Conservation (phyloP, 2,797 vertebrate species). For the Semotilus atromaculatus region DNA sequence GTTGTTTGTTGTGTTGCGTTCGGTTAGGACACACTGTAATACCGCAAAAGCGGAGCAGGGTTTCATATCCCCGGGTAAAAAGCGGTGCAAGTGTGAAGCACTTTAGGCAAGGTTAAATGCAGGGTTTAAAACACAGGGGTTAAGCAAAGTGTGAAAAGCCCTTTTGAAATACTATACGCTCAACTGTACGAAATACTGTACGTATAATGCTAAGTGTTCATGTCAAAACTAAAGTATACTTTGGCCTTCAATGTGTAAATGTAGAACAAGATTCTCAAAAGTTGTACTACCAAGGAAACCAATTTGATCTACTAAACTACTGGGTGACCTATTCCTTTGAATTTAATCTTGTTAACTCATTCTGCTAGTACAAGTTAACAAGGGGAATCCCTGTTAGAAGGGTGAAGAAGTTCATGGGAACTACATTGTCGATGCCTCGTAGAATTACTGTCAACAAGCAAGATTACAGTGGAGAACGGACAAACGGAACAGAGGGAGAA, state of each 20-base stretch:
- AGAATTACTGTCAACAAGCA: conserved; percentile 43
- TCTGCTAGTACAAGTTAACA: neutral
- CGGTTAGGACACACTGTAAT: neutral
- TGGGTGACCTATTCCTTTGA: neutral
- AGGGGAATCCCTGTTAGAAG: conserved; percentile 19
- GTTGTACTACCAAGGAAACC: neutral
- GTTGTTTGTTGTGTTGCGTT: neutral
- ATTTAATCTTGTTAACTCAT: neutral
- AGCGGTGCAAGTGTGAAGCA: neutral
- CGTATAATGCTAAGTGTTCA: neutral
- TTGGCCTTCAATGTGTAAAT: neutral
- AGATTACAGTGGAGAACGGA: conserved; percentile 35
- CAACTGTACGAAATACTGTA: neutral
- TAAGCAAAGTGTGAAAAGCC: neutral
- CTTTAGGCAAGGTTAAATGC: neutral
- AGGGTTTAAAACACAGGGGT: neutral
- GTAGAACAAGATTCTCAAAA: neutral
- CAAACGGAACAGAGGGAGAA: conserved; percentile 34
- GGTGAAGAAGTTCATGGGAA: conserved; percentile 27
- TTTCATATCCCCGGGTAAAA: neutral
- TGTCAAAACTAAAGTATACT: neutral
- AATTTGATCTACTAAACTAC: neutral
- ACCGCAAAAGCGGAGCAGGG: neutral
- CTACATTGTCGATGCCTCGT: neutral
- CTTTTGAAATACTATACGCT: neutral